Evolutionary conservation across 2,888 invertebrate genomes (phyloP).

Genomic region (Ectemnius lituratus): DNA sequence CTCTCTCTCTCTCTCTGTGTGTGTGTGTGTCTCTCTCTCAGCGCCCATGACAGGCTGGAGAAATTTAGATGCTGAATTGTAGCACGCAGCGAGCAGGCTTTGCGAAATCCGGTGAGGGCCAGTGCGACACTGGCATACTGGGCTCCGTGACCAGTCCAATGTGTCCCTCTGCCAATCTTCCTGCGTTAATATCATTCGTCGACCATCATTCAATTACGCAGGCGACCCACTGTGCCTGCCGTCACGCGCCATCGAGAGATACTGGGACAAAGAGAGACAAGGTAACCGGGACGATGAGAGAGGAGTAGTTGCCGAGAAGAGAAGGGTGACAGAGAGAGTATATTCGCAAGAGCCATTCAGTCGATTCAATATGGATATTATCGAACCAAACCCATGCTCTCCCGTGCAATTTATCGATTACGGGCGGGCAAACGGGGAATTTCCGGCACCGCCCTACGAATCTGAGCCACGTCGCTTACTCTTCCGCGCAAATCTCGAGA

Average conservation of each 20-base stretch:
- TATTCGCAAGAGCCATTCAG: slow-evolving; percentile 62
- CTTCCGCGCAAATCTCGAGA: background rate
- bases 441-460: too few species aligned
- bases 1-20: slow-evolving; percentile 26
- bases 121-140: background rate
- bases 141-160: slow-evolving; percentile 61
- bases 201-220: slow-evolving; percentile 71
- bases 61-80: slow-evolving; percentile 54
- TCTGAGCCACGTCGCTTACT: background rate
- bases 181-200: slow-evolving; percentile 73
- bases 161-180: slow-evolving; percentile 69
- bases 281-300: too few species aligned
- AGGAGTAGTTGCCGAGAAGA: too few species aligned
- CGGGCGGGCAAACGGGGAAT: slow-evolving; percentile 5
- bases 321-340: slow-evolving; percentile 24
- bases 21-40: slow-evolving; percentile 20
- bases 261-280: too few species aligned
- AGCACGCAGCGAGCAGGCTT: slow-evolving; percentile 29
- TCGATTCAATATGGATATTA: slow-evolving; percentile 67
- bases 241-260: slow-evolving; percentile 37
- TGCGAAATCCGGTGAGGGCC: too few species aligned
- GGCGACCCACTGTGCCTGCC: slow-evolving; percentile 41
- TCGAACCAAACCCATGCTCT: slow-evolving; percentile 44
- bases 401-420: slow-evolving; percentile 40
- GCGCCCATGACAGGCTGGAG: slow-evolving; percentile 9